A percentile compares a stretch with the other conserved stretches of the same genome.
Conservation (phyloP, 2,888 invertebrate species). For the Sphaeridia pumilis region DNA sequence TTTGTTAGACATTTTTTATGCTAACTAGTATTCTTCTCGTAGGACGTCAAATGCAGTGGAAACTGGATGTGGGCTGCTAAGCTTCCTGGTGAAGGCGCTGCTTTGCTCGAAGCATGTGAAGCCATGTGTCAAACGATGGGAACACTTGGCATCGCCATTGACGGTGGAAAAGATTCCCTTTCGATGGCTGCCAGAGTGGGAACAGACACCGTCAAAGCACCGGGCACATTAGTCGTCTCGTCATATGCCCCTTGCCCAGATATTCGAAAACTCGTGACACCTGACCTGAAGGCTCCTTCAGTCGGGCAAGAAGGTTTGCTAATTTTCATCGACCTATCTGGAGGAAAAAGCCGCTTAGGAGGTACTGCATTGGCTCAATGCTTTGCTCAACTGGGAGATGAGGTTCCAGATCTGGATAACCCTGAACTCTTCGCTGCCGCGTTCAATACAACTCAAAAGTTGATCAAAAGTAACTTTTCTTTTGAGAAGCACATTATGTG, state of each 20-base stretch:
- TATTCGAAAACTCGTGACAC: constrained; percentile 70
- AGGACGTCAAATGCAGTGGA: constrained; percentile 96
- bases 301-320: constrained; percentile 51
- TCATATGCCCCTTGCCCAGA: constrained; percentile 92
- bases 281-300: constrained; percentile 66
- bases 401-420: constrained; percentile 66
- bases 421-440: constrained; percentile 56
- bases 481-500: constrained; percentile 4
- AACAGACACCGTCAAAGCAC: constrained; percentile 49
- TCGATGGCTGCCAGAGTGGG: constrained; percentile 89
- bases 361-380: constrained; percentile 89
- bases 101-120: constrained; percentile 70
- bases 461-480: constrained; percentile 54
- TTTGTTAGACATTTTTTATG: not conserved
- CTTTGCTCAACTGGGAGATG: constrained; percentile 68
- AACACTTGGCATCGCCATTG: constrained; percentile 72
- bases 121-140: constrained; percentile 80
- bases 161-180: constrained; percentile 94
- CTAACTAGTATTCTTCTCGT: constrained; percentile 27
- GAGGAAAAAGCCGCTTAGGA: constrained; percentile 64
- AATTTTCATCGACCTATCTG: constrained; percentile 65
- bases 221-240: constrained; percentile 69
- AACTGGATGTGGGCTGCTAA: constrained; percentile 99
- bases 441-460: constrained; percentile 70
- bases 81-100: constrained; percentile 79